Percentiles rank a stretch among this genome's conserved stretches.
These are phyloP conservation scores for Cartodere bifasciata DNA, from an alignment of 2,888 invertebrate genomes.

Conservation along the genomic window DNA sequence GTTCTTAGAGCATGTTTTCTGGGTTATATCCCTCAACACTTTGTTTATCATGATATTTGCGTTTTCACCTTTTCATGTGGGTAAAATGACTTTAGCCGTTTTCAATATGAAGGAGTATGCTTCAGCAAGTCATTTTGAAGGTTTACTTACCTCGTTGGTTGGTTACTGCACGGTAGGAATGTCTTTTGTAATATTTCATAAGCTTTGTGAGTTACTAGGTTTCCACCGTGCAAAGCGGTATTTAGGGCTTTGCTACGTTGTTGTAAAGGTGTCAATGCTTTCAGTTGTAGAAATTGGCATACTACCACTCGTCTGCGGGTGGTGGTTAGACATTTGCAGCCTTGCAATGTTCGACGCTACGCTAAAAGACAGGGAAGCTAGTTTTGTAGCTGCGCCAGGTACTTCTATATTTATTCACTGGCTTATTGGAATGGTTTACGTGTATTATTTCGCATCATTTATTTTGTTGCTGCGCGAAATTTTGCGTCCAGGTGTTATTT, in stretches of 20 bases:
- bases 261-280: constrained; percentile 82
- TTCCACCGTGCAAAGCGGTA: constrained; percentile 69
- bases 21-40: constrained; percentile 96
- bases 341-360: constrained; percentile 84
- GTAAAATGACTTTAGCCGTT: constrained; percentile 66
- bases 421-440: constrained; percentile 98
- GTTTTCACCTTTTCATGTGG: constrained; percentile 93
- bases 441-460: constrained; percentile 98
- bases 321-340: constrained; percentile 99
- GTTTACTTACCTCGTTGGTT: constrained; percentile 79
- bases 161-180: constrained; percentile 89
- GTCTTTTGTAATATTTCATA: constrained; percentile 69
- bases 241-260: constrained; percentile 86
- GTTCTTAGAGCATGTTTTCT: constrained; percentile 97
- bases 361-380: constrained; percentile 73
- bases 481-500: constrained; percentile 89
- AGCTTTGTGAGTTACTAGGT: constrained; percentile 66
- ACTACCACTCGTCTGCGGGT: constrained; percentile 91
- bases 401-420: constrained; percentile 98
- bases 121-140: constrained; percentile 78
- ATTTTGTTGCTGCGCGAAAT: constrained; percentile 87
- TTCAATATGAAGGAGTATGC: constrained; percentile 55
- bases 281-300: constrained; percentile 96
- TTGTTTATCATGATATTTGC: constrained; percentile 95
- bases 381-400: constrained; percentile 83